These are phyloP conservation scores for Pongo abelii DNA, from an alignment of 2,113 vertebrate genomes.

Conservation along the genomic window DNA sequence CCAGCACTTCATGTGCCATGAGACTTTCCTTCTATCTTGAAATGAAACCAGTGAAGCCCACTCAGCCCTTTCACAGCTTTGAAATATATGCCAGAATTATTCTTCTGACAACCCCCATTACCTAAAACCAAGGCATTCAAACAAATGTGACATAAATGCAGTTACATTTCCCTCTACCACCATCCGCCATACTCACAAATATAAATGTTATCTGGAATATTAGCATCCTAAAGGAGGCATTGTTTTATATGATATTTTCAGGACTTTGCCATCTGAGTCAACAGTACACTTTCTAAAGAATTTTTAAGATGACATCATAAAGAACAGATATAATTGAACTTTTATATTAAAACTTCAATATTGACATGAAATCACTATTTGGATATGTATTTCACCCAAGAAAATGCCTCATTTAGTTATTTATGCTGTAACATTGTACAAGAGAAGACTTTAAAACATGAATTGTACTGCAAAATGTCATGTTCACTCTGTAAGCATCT, in stretches of 20 bases:
- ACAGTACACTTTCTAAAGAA: neutral
- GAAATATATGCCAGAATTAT: neutral
- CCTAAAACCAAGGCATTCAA: neutral
- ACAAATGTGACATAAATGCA: neutral
- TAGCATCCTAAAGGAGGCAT: neutral
- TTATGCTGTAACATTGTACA: neutral
- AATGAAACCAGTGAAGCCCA: neutral
- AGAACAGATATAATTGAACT: neutral
- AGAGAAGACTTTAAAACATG: neutral
- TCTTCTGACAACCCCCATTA: neutral
- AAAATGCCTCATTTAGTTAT: neutral
- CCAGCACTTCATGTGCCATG: neutral
- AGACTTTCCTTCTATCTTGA: neutral
- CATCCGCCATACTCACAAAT: neutral
- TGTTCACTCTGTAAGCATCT: neutral
- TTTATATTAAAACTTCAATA: neutral
- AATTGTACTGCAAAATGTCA: neutral
- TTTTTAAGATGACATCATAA: neutral
- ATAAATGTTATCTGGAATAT: neutral
- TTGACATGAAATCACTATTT: neutral
- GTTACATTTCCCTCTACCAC: neutral
- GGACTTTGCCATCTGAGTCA: neutral
- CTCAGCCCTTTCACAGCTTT: neutral
- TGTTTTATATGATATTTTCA: neutral
- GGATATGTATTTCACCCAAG: neutral